Evolutionary conservation across 2,888 invertebrate genomes (phyloP).

Genomic region (Leucoptera coffeella): DNA sequence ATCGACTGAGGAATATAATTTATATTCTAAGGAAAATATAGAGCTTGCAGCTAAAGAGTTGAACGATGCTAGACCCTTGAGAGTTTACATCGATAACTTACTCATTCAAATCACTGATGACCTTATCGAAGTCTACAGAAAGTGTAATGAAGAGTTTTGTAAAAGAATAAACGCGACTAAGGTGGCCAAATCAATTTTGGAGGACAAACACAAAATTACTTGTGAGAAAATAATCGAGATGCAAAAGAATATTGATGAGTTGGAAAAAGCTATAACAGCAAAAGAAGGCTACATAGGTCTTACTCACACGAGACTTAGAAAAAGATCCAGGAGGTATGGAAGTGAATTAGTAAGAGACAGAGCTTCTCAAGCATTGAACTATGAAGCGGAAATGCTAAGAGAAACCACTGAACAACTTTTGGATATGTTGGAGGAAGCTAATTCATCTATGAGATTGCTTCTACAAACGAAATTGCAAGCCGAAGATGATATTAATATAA

Average conservation of each 20-base stretch:
- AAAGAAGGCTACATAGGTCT: conserved; percentile 78
- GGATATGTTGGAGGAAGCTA: conserved; percentile 65
- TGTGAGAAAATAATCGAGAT: conserved; percentile 66
- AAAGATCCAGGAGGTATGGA: conserved; percentile 72
- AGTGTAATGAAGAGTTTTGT: conserved; percentile 72
- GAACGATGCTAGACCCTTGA: conserved; percentile 64
- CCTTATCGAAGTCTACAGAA: conserved; percentile 66
- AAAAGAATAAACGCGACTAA: conserved; percentile 73
- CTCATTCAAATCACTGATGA: conserved; percentile 79
- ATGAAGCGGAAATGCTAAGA: conserved; percentile 65
- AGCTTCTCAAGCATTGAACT: conserved; percentile 66
- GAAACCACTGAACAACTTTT: conserved; percentile 62
- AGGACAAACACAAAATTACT: conserved; percentile 74
- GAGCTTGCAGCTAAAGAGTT: conserved; percentile 66
- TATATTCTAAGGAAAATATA: conserved; percentile 64
- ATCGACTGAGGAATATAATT: conserved; percentile 70
- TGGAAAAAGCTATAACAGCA: conserved; percentile 74
- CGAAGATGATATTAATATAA: conserved; percentile 89
- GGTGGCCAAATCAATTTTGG: conserved; percentile 71
- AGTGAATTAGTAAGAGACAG: conserved; percentile 79
- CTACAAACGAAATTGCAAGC: conserved; percentile 81
- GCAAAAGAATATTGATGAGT: conserved; percentile 65
- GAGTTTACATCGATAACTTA: conserved; percentile 72
- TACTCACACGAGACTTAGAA: conserved; percentile 77
- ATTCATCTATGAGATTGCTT: conserved; percentile 72